phyloP scores from a whole-genome alignment of 2,888 invertebrate genomes.

The Drosophila acutilabella region DNA sequence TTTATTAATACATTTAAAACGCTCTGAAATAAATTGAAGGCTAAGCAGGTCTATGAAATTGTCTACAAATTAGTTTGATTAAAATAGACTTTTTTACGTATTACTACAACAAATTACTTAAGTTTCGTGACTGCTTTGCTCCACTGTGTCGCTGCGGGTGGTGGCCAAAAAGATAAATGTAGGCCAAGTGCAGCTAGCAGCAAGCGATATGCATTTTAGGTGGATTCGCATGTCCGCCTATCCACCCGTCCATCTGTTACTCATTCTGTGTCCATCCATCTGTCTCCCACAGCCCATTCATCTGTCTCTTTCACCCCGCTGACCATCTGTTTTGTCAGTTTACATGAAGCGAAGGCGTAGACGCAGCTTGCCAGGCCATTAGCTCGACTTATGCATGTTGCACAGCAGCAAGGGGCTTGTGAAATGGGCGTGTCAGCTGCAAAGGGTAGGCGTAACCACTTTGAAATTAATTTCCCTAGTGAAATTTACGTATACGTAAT shows the following conservation, averaged over 20 bases:
- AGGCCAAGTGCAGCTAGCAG: slow-evolving; percentile 64
- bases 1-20: too few species aligned
- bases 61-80: too few species aligned
- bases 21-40: too few species aligned
- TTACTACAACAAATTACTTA: too few species aligned
- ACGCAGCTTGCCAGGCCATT: slow-evolving; percentile 69
- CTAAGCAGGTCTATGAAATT: too few species aligned
- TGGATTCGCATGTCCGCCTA: slow-evolving; percentile 11
- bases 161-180: slow-evolving; percentile 65
- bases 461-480: slow-evolving; percentile 78
- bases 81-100: too few species aligned
- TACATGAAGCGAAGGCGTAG: slow-evolving; percentile 52
- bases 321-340: slow-evolving; percentile 45
- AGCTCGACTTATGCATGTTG: slow-evolving; percentile 32
- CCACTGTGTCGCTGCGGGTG: slow-evolving; percentile 41
- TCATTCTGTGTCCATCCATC: slow-evolving; percentile 1
- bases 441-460: slow-evolving; percentile 49
- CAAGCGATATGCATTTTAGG: slow-evolving; percentile 51
- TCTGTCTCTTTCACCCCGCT: background rate
- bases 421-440: slow-evolving; percentile 2
- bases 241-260: too few species aligned
- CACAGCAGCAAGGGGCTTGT: background rate
- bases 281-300: background rate
- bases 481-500: slow-evolving; percentile 76
- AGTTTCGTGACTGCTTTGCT: background rate